A percentile compares a stretch with the other conserved stretches of the same genome.
phyloP scores from a whole-genome alignment of 2,113 vertebrate genomes.

The Micronycteris hirsuta region DNA sequence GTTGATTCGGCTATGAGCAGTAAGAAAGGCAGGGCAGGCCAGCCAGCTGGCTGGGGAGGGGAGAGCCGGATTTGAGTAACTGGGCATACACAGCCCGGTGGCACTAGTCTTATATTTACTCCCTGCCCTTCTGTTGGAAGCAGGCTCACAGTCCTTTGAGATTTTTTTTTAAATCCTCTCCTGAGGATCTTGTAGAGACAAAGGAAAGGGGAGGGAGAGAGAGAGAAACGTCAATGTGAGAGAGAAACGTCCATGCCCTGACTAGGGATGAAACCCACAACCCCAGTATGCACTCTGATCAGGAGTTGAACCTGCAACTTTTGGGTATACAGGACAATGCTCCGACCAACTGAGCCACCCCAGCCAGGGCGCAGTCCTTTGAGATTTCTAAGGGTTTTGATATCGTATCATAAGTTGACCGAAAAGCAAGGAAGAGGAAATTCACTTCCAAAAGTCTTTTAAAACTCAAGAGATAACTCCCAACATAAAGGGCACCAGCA shows the following conservation, averaged over 20 bases:
- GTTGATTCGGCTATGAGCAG: fast-evolving
- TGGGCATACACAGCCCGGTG: fast-evolving
- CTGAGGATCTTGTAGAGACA: too few species aligned
- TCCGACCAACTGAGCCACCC: too few species aligned
- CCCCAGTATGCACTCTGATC: too few species aligned
- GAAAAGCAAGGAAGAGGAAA: background rate
- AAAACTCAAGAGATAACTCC: background rate
- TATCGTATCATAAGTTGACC: background rate
- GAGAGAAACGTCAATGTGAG: too few species aligned
- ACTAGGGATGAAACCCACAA: too few species aligned
- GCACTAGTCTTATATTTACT: background rate
- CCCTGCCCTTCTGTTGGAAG: background rate
- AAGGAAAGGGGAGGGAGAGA: too few species aligned
- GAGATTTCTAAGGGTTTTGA: background rate
- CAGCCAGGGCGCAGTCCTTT: background rate
- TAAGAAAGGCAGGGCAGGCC: too few species aligned
- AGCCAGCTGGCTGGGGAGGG: background rate
- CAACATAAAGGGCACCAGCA: background rate
- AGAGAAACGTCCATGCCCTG: too few species aligned
- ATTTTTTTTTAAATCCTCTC: background rate
- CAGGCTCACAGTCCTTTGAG: background rate
- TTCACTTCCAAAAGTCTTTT: background rate
- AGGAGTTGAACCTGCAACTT: too few species aligned
- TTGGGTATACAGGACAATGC: too few species aligned
- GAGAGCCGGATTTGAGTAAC: too few species aligned